These are phyloP conservation scores for Ophion obscuratus DNA, from an alignment of 2,888 invertebrate genomes.

Conservation along the genomic window DNA sequence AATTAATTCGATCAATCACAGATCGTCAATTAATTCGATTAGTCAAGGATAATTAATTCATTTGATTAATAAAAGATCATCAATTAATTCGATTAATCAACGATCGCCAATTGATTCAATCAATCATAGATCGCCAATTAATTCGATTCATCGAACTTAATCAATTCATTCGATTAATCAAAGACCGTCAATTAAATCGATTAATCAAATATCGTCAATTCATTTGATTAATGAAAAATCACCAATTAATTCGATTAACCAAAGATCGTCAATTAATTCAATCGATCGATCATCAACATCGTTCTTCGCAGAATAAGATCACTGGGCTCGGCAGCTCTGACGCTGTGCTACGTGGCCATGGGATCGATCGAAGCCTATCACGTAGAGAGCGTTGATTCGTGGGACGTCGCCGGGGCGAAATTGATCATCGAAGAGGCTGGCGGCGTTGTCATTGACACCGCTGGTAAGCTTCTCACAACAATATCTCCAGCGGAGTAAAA, in stretches of 20 bases:
- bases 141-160: too few species aligned
- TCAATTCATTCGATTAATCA: background rate
- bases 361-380: constrained; percentile 89
- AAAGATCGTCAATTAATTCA: background rate
- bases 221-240: background rate
- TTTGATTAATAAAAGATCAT: too few species aligned
- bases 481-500: constrained; percentile 9
- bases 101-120: too few species aligned
- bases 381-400: constrained; percentile 90
- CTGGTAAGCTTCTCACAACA: constrained; percentile 82
- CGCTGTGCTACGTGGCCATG: constrained; percentile 89
- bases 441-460: constrained; percentile 88
- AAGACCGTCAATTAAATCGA: background rate
- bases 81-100: too few species aligned
- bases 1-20: too few species aligned
- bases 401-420: constrained; percentile 92
- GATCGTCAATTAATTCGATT: too few species aligned
- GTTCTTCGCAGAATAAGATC: constrained; percentile 84
- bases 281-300: background rate
- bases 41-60: too few species aligned
- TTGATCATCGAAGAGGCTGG: constrained; percentile 92
- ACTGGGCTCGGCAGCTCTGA: constrained; percentile 90
- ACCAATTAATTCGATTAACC: too few species aligned
- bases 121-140: too few species aligned
- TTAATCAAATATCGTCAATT: background rate